Base-by-base conservation (phyloP, 2,888 invertebrate genomes). In the Himalopsyche japonica region DNA sequence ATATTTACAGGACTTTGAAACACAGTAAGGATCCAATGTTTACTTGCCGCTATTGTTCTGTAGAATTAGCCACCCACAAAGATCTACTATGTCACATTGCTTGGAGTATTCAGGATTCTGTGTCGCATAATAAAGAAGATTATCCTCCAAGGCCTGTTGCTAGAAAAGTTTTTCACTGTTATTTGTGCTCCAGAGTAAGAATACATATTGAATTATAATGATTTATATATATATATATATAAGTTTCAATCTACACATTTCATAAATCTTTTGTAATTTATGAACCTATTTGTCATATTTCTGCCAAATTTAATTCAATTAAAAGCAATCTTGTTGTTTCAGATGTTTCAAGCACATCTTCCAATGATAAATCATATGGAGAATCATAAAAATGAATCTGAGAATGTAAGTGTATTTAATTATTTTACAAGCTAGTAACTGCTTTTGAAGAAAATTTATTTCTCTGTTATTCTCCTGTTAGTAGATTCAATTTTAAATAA, bases 121-220 rank as follows among this genome's bases (percentile, higher is more conserved):
- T 70, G 18, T 79, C 81, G 37, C 78, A 79, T n/a, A 49, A 34
- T 24, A 77, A 79, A 32, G 49, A 84, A 20, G 84, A 84, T 20
- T 64, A 81, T 43, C 80, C 83, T 1, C 37, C 48, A 27, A 37
- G 79, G 24, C 84, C 84, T 0, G 64, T 70, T 27, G 81, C 78
- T 12, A 84, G 81, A 79, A 84, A 79, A 79, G 57, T 76, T 18
- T 84, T 84, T 32, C 78, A 37, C 24, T 84, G 84, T 57, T 78
- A 78, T 27, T 81, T 81, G 77, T 84, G 84, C 79, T 78, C 78
- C n/a, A 81, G 78, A 80, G 84, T 84, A 47, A 15, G 80, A 57
- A 57, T n/a, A 57, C 12, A 20, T 57, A 57, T 20, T 15, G 12
- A 20, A 57, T 77, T 8, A 8, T 37, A 37, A 37, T 37, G 7